Percentiles rank a stretch among this genome's conserved stretches.
Evolutionary conservation across 2,797 vertebrate species (phyloP).

Genomic region (Jordanella pulchra): DNA sequence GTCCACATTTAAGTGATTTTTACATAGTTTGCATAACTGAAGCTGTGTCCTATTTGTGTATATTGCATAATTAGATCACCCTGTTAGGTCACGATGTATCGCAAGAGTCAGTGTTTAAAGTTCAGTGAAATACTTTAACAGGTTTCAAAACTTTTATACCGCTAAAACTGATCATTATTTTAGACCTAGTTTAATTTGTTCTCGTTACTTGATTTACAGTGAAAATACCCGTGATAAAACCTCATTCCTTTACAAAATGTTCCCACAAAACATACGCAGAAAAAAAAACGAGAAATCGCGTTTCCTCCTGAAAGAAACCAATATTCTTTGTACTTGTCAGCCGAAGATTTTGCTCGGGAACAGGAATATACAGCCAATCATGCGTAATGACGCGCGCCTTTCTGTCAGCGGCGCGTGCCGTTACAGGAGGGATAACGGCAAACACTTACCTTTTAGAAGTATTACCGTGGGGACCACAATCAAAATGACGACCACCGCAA

Average conservation of each 20-base stretch:
- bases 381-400: constrained; percentile 57
- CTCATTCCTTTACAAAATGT: neutral
- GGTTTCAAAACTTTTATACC: too few relatives aligned
- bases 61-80: too few relatives aligned
- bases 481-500: constrained; percentile 65
- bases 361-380: neutral
- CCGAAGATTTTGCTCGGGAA: neutral
- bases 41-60: too few relatives aligned
- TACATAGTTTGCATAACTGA: too few relatives aligned
- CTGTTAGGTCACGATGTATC: too few relatives aligned
- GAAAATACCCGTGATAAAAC: neutral
- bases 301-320: neutral
- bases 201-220: neutral
- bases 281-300: neutral
- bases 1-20: too few relatives aligned
- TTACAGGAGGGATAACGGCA: neutral
- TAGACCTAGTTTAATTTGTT: neutral
- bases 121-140: too few relatives aligned
- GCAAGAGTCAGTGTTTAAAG: too few relatives aligned
- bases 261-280: neutral
- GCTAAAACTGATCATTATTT: too few relatives aligned
- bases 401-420: neutral
- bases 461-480: constrained; percentile 79
- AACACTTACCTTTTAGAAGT: constrained; percentile 70
- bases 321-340: too few relatives aligned